Evolutionary conservation across 2,797 vertebrate genomes (phyloP).

Genomic region (Simalia tracyae): DNA sequence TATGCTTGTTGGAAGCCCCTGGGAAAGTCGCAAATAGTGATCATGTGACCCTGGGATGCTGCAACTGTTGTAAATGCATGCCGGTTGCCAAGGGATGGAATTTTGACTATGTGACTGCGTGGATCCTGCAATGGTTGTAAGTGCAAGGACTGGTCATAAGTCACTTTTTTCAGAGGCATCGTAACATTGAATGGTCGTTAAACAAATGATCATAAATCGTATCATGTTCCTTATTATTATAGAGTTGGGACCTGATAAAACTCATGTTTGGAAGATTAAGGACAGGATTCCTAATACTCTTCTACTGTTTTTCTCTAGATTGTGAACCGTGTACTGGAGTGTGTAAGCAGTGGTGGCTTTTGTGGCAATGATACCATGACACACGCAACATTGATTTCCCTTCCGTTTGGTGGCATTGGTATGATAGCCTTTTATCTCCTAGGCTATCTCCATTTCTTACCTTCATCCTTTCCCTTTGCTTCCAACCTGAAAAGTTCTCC

Average conservation of each 20-base stretch:
- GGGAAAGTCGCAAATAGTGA: too few relatives aligned
- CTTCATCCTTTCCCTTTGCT: neutral
- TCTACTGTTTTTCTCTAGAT: conserved; percentile 66
- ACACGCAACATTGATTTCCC: conserved; percentile 72
- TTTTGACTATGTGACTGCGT: too few relatives aligned
- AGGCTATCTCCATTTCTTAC: neutral
- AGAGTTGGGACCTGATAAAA: neutral
- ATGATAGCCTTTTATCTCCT: conserved; percentile 29
- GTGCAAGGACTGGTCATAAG: too few relatives aligned
- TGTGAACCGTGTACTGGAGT: conserved; percentile 73
- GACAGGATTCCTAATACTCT: neutral
- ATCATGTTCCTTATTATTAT: neutral
- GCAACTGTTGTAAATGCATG: too few relatives aligned
- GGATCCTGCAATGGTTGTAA: too few relatives aligned
- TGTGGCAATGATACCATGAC: conserved; percentile 84
- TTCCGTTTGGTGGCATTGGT: conserved; percentile 89
- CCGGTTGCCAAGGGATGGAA: too few relatives aligned
- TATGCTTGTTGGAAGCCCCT: too few relatives aligned
- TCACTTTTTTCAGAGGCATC: too few relatives aligned
- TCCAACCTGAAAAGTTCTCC: neutral
- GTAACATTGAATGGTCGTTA: too few relatives aligned
- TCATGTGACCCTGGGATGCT: too few relatives aligned
- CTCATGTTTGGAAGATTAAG: too few relatives aligned
- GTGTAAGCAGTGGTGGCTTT: conserved; percentile 84
- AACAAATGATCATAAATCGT: too few relatives aligned